phyloP scores from a whole-genome alignment of 2,113 vertebrate genomes.

The Microcebus murinus region DNA sequence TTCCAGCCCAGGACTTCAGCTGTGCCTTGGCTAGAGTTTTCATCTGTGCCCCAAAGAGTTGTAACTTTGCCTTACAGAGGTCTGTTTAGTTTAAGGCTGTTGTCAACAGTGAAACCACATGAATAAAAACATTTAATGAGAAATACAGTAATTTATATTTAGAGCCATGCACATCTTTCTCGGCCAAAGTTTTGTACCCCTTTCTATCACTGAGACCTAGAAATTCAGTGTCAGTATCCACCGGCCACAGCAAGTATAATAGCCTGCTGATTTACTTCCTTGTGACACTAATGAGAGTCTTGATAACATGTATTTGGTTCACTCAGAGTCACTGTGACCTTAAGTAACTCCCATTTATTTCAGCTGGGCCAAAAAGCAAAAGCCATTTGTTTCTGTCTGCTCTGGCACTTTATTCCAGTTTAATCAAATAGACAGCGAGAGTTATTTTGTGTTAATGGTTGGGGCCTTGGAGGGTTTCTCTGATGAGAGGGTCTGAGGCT shows the following conservation, averaged over 20 bases:
- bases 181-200: neutral
- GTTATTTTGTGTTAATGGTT: neutral
- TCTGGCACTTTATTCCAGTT: neutral
- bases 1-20: neutral
- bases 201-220: slow-evolving; percentile 33
- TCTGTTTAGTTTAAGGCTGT: slow-evolving; percentile 60
- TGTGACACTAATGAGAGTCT: neutral
- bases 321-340: neutral
- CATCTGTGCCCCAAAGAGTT: neutral
- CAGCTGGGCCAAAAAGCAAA: neutral
- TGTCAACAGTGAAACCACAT: slow-evolving; percentile 69
- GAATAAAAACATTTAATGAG: slow-evolving; percentile 67
- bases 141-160: slow-evolving; percentile 67
- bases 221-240: neutral
- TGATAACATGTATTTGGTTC: neutral
- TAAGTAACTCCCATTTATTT: neutral
- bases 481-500: neutral
- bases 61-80: slow-evolving; percentile 58
- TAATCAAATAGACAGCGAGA: slow-evolving; percentile 15
- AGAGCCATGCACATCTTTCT: slow-evolving; percentile 59
- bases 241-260: neutral
- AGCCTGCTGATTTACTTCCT: neutral
- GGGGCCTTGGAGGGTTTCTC: neutral
- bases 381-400: neutral
- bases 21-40: neutral